Conservation (phyloP, 2,113 vertebrate genomes). For the Oreochromis niloticus region DNA sequence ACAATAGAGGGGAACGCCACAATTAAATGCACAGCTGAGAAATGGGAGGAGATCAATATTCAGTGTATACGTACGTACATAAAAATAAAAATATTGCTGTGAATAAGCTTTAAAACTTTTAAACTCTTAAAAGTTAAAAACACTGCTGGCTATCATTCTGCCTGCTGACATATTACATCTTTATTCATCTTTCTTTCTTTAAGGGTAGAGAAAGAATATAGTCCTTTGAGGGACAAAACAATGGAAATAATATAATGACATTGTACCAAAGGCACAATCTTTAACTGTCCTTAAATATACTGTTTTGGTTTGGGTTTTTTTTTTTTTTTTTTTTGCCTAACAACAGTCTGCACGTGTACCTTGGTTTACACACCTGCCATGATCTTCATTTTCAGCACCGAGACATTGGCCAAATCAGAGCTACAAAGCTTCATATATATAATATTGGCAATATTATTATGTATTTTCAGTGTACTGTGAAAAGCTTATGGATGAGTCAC, state of each 20-base stretch:
- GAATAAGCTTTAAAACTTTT: background rate
- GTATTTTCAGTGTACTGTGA: background rate
- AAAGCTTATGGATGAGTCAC: background rate
- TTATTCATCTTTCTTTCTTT: background rate
- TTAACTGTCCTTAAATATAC: background rate
- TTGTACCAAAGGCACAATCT: background rate
- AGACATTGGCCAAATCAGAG: background rate
- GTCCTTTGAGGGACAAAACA: background rate
- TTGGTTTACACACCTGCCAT: background rate
- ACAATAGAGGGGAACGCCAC: fast-evolving
- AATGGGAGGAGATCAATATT: slow-evolving; percentile 12
- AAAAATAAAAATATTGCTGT: background rate
- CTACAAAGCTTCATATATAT: background rate
- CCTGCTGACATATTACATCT: background rate
- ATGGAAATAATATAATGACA: background rate
- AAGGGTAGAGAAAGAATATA: background rate
- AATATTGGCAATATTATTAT: background rate
- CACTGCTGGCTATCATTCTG: background rate
- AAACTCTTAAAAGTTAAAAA: background rate
- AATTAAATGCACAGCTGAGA: background rate
- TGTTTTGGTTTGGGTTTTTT: background rate
- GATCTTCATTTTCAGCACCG: background rate
- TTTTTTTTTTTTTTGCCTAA: background rate
- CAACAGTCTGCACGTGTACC: background rate
- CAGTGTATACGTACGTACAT: slow-evolving; percentile 26